Evolutionary conservation across 2,113 vertebrate species (phyloP), one percentile per base, ranked within the genome.

Genomic region (Perca flavescens): DNA sequence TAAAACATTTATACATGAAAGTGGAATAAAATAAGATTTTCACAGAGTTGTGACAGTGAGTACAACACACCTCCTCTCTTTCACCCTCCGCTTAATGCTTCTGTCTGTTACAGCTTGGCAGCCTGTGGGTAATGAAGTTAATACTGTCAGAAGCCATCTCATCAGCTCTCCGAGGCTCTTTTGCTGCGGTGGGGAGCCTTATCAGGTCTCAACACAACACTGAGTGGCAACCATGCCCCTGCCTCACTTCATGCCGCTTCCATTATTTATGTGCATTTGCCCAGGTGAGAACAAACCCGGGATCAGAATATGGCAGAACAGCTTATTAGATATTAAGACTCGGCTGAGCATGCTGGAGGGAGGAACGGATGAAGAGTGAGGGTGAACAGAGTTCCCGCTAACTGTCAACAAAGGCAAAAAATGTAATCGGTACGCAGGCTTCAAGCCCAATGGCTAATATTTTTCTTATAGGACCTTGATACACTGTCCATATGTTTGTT

Each of bases 201-300:
- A 93, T 94, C 94, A 65, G 74, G 80, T 79, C 75, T 76, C 79
- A 83, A 73, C 92, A 94, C 89, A 91, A 85, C 84, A 79, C 74
- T 67, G 83, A 70, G 64, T 34, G 56, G 81, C 69, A 80, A 62
- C 79, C 64, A 57, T 78, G 82, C 85, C 63, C 69, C 83, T 77
- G 80, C 84, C 52, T 76, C 83, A 79, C 80, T 88, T 87, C 85
- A 75, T 47, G 64, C 84, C 10, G 60, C 65, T 73, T 92, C 77
- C 82, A 92, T 95, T 94, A 95, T 94, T 92, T 75, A 94, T 92
- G 87, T 88, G 88, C 88, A 89, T 94, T 94, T 94, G 86, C 89
- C 79, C 89, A 91, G 90, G 91, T 92, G 89, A 90, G 85, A 89
- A 86, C 81, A 86, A 90, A 90, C 79, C 69, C 31, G 4, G 87